A percentile compares a stretch with the other conserved stretches of the same genome.
Evolutionary conservation across 2,888 invertebrate species (phyloP).

Genomic region (Drosophila maculinotata): DNA sequence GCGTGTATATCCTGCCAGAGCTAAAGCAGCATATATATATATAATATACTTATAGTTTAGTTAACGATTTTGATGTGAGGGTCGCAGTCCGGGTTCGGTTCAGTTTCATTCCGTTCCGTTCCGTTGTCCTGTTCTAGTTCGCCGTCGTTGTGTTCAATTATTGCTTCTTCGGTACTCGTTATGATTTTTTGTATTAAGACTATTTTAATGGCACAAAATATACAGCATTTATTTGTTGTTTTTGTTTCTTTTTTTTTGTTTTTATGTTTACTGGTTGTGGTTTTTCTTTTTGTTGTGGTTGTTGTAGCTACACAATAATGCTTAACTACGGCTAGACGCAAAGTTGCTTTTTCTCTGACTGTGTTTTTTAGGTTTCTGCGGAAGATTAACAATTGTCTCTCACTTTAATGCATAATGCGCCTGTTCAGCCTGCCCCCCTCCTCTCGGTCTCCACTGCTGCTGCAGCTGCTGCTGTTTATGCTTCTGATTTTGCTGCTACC

Average conservation of each 20-base stretch:
- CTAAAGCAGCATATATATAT: slow-evolving; percentile 30
- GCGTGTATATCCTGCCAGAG: slow-evolving; percentile 31
- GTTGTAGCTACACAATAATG: slow-evolving; percentile 34
- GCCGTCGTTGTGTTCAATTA: slow-evolving; percentile 67
- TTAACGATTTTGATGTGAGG: slow-evolving; percentile 28
- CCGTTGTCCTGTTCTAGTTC: slow-evolving; percentile 19
- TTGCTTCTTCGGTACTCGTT: slow-evolving; percentile 69
- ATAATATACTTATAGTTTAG: slow-evolving; percentile 35
- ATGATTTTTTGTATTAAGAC: slow-evolving; percentile 40
- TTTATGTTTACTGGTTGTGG: slow-evolving; percentile 38
- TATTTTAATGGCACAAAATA: slow-evolving; percentile 79
- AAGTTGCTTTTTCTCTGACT: slow-evolving; percentile 12
- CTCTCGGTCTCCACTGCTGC: slow-evolving; percentile 7
- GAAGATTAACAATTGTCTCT: slow-evolving; percentile 49
- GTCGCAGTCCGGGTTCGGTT: slow-evolving; percentile 20
- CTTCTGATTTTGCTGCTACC: slow-evolving; percentile 41
- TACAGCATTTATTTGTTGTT: slow-evolving; percentile 57
- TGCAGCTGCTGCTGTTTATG: slow-evolving; percentile 39
- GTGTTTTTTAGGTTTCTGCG: slow-evolving; percentile 13
- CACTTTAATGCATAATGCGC: slow-evolving; percentile 37
- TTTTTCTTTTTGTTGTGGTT: slow-evolving; percentile 24
- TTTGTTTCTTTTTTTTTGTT: slow-evolving; percentile 35
- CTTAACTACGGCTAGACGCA: slow-evolving; percentile 43
- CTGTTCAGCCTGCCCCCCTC: slow-evolving; percentile 21
- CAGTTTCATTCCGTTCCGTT: not conserved